Evolutionary conservation across 2,888 invertebrate species (phyloP), one percentile per base, ranked within the genome.

Genomic region (Amphipoea oculea): DNA sequence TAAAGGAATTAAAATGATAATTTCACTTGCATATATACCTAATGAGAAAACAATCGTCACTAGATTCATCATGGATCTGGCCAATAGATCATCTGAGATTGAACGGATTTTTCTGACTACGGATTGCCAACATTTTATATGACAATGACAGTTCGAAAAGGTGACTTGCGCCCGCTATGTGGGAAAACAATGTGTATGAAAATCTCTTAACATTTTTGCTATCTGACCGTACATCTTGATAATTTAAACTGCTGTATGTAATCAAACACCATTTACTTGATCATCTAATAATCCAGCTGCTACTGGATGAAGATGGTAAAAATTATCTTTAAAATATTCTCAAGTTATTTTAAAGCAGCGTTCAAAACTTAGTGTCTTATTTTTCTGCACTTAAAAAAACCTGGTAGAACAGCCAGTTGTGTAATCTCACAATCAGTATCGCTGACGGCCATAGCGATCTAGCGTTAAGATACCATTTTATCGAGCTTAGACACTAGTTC

Each of bases 341-440:
- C 17, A 79, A 74, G 81, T 65, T 65, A 77, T 66, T 65, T 77
- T 54, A 36, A 69, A 65, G 48, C 63, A 23, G 42, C 36, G 29
- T 65, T 45, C 11, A 84, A 75, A 77, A 29, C 70, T 11, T 5
- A 57, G 45, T 54, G 14, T 69, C 68, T 77, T 65, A 65, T 83
- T 74, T 86, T 87, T 76, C 51, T 72, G 67, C 42, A 68, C 42
- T 67, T 65, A 69, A 42, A 89, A 85, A 89, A 87, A 87, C 82
- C 86, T 79, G 81, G 86, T 76, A 77, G 82, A 81, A 78, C 85
- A 88, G 83, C 88, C 72, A 76, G 86, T 86, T 87, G 76, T 70
- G 83, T 90, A 91, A 92, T 93, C 92, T 83, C 72, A 84, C 85
- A 86, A 92, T 93, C 92, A 84, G 89, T 87, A 90, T 88, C 75